Conservation (phyloP, 2,888 invertebrate genomes). For the Cryptophagus acutangulus region DNA sequence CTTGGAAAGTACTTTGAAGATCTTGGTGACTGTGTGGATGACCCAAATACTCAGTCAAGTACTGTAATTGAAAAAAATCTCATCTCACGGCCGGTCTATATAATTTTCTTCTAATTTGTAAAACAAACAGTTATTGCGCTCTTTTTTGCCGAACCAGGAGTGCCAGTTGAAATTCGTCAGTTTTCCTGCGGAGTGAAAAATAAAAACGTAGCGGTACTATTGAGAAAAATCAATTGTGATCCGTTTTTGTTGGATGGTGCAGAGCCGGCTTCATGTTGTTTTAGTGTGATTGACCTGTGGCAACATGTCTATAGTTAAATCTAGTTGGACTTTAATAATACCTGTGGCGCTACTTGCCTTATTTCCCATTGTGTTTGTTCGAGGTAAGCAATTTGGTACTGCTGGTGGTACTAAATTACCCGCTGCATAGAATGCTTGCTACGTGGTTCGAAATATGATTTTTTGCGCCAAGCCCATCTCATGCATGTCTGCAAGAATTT, state of each 20-base stretch:
- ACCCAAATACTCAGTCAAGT: conserved; percentile 23
- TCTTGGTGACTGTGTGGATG: conserved; percentile 14
- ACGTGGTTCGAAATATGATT: too few relatives aligned
- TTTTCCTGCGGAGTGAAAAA: too few relatives aligned
- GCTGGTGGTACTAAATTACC: conserved; percentile 9
- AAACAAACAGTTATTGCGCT: conserved; percentile 18
- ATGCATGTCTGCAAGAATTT: too few relatives aligned
- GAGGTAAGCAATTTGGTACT: conserved; percentile 15
- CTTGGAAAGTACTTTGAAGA: neutral
- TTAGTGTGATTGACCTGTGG: conserved; percentile 35
- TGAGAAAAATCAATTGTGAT: too few relatives aligned
- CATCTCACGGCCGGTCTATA: conserved; percentile 18
- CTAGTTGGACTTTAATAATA: conserved; percentile 23
- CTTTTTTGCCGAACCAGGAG: too few relatives aligned
- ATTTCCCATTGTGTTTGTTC: conserved; percentile 13
- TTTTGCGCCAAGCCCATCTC: too few relatives aligned
- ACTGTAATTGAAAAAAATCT: conserved; percentile 19
- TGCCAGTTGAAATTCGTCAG: too few relatives aligned
- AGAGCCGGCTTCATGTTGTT: conserved; percentile 26
- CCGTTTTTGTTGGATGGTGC: too few relatives aligned
- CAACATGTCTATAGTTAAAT: conserved; percentile 31
- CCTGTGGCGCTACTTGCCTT: conserved; percentile 20
- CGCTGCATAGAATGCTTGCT: too few relatives aligned
- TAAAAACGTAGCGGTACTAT: too few relatives aligned
- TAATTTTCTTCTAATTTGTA: conserved; percentile 16